Evolutionary conservation across 2,113 vertebrate genomes (phyloP).

Genomic region (Aspiorhynchus laticeps): DNA sequence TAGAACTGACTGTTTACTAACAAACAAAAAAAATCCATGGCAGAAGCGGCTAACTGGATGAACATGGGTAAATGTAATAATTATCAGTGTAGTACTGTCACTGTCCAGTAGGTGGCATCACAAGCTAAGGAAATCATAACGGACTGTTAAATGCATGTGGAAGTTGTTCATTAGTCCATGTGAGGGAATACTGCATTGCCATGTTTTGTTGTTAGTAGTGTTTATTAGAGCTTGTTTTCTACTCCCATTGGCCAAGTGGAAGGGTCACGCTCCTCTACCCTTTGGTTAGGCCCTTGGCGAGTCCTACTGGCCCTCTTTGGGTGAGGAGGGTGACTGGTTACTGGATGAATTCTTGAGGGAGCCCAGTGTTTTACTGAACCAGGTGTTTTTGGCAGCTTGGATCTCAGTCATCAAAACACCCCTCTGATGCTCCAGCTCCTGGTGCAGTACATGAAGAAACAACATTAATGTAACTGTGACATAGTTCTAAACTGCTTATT

Average conservation of each 20-base stretch:
- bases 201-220: conserved; percentile 48
- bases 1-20: neutral
- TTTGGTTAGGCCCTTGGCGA: neutral
- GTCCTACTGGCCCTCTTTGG: conserved; percentile 76
- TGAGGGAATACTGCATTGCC: conserved; percentile 74
- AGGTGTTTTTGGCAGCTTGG: conserved; percentile 98
- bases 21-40: neutral
- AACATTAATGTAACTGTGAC: neutral
- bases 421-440: conserved; percentile 98
- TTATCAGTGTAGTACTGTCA: conserved; percentile 46
- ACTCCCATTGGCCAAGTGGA: neutral
- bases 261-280: neutral
- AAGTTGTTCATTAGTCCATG: conserved; percentile 24
- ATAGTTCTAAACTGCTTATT: neutral
- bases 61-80: neutral
- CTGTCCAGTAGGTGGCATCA: conserved; percentile 53
- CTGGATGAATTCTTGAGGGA: conserved; percentile 93
- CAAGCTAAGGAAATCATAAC: neutral
- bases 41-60: neutral
- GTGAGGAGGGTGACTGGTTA: conserved; percentile 80
- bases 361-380: conserved; percentile 99
- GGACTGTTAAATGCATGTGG: neutral
- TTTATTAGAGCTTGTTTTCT: conserved; percentile 53
- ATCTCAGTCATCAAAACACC: conserved; percentile 97
- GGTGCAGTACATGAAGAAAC: conserved; percentile 48